phyloP scores from a whole-genome alignment of 2,797 vertebrate genomes.

The Phrynocephalus vlangalii region DNA sequence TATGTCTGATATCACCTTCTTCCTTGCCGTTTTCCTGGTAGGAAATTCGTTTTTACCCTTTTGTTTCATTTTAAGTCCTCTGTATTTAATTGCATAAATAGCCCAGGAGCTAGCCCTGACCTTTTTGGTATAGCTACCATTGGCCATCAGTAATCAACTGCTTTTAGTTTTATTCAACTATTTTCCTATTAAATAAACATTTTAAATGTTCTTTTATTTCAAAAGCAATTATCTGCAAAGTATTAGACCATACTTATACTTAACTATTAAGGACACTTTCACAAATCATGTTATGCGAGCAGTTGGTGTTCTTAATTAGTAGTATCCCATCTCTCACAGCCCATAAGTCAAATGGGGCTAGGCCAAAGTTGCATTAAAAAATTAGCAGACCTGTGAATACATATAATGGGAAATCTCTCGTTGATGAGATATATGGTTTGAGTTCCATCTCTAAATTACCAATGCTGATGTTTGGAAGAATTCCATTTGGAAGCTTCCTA shows the following conservation, averaged over 20 bases:
- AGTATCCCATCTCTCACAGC: background rate
- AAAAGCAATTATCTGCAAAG: background rate
- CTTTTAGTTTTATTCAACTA: background rate
- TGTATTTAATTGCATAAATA: background rate
- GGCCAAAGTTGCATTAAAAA: background rate
- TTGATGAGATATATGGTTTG: background rate
- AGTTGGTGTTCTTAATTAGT: background rate
- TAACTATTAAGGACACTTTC: conserved; percentile 21
- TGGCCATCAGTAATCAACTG: background rate
- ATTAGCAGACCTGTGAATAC: background rate
- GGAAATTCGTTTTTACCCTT: background rate
- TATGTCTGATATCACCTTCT: background rate
- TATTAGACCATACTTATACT: background rate
- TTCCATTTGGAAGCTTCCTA: background rate
- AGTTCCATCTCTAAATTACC: background rate
- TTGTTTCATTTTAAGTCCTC: background rate
- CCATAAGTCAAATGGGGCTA: background rate
- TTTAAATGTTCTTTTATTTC: background rate
- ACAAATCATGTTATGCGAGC: background rate
- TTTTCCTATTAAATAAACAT: background rate
- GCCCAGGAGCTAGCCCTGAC: background rate
- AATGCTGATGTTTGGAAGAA: background rate
- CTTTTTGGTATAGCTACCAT: background rate
- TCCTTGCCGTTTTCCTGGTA: background rate
- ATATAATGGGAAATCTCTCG: conserved; percentile 29